phyloP scores from a whole-genome alignment of 2,888 invertebrate genomes.

The Melieria crassipennis region DNA sequence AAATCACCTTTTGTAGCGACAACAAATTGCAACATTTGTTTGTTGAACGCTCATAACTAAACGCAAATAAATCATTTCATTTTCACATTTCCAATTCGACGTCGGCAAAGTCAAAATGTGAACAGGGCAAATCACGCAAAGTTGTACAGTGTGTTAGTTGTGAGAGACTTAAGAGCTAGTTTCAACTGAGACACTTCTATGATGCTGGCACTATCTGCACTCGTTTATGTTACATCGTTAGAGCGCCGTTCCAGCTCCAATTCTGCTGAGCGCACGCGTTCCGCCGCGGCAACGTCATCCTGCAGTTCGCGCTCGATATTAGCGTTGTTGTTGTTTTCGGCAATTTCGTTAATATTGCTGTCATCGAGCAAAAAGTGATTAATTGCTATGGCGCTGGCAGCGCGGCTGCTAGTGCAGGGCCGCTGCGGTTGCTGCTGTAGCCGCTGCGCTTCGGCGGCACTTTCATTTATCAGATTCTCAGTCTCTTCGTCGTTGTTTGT shows the following conservation, averaged over 20 bases:
- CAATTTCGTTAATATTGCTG: constrained; percentile 63
- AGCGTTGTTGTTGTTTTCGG: constrained; percentile 64
- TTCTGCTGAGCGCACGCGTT: constrained; percentile 1
- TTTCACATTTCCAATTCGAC: not conserved
- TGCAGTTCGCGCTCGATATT: constrained; percentile 63
- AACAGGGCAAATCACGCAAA: no score
- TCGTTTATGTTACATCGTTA: no score
- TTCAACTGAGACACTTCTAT: no score
- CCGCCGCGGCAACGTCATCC: constrained; percentile 50
- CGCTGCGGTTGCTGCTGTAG: constrained; percentile 22
- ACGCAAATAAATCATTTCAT: not conserved
- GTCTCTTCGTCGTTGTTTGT: constrained; percentile 54
- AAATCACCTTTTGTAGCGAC: not conserved
- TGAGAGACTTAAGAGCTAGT: no score
- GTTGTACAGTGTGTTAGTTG: no score
- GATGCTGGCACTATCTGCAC: no score
- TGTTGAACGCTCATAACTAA: not conserved
- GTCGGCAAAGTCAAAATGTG: no score
- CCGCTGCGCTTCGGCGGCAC: constrained; percentile 30
- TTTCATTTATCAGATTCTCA: constrained; percentile 61
- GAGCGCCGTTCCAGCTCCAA: constrained; percentile 33
- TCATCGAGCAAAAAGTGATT: constrained; percentile 39
- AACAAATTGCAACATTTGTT: constrained; percentile 1
- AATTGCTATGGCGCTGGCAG: not conserved
- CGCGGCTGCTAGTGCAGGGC: not conserved